phyloP scores from a whole-genome alignment of 2,797 vertebrate species.

The Poecilia velifera region DNA sequence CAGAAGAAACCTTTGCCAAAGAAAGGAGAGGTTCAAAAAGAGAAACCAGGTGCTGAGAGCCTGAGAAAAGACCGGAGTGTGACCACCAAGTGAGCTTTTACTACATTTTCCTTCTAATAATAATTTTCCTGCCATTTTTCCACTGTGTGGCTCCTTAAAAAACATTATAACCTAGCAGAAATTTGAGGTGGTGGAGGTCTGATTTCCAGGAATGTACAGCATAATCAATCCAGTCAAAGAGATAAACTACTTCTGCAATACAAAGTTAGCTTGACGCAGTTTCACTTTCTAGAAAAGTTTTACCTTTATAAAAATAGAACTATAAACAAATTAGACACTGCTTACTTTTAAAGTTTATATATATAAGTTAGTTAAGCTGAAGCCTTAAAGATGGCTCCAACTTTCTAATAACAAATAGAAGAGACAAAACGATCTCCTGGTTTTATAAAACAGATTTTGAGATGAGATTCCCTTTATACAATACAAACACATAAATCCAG shows the following conservation, averaged over 20 bases:
- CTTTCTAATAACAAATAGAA: neutral
- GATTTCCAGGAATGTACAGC: slow-evolving; percentile 15
- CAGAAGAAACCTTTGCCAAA: slow-evolving; percentile 81
- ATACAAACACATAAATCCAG: too few relatives aligned
- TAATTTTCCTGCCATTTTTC: slow-evolving; percentile 7
- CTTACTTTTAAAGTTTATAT: neutral
- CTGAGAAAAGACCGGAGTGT: slow-evolving; percentile 88
- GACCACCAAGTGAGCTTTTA: slow-evolving; percentile 85
- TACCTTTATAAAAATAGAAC: neutral
- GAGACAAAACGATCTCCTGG: neutral
- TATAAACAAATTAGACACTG: neutral
- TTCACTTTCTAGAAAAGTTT: neutral
- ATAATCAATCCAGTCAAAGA: neutral
- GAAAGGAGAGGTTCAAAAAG: slow-evolving; percentile 85
- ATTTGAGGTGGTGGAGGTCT: neutral
- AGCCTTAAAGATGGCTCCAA: neutral
- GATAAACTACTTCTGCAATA: neutral
- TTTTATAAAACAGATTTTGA: neutral
- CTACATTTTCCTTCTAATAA: neutral
- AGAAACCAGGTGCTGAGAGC: slow-evolving; percentile 92
- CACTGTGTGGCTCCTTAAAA: neutral
- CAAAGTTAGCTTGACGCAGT: neutral
- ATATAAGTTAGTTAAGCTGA: neutral
- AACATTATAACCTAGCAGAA: neutral
- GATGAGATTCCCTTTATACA: neutral